Percentiles rank a stretch among this genome's conserved stretches.
Conservation (phyloP, 2,888 invertebrate genomes). For the Hetaerina titia region DNA sequence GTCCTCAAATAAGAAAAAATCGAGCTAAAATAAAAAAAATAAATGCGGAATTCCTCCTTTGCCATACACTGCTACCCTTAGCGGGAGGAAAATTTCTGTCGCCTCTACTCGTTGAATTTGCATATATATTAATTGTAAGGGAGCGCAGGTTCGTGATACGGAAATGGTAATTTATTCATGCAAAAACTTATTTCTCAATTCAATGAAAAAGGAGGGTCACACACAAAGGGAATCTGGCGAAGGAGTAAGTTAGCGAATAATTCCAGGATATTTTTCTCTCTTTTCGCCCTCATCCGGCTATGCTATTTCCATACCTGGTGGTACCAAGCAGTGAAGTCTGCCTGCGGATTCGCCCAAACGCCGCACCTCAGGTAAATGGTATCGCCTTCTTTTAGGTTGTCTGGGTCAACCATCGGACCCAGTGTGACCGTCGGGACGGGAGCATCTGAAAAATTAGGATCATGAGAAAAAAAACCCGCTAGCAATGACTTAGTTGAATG, state of each 20-base stretch:
- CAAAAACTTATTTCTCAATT: conserved; percentile 26
- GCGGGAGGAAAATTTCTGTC: background rate
- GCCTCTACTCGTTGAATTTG: background rate
- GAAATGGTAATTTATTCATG: conserved; percentile 52
- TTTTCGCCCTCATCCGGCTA: background rate
- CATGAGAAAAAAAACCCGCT: background rate
- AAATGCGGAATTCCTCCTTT: background rate
- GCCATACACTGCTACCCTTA: background rate
- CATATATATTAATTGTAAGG: conserved; percentile 44
- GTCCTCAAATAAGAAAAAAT: background rate
- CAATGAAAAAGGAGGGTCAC: background rate
- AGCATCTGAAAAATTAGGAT: conserved; percentile 82
- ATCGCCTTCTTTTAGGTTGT: conserved; percentile 84
- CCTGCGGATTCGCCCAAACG: conserved; percentile 87
- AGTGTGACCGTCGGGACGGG: conserved; percentile 86
- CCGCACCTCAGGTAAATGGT: conserved; percentile 89
- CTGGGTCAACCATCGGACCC: conserved; percentile 81
- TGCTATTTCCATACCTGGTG: conserved; percentile 85
- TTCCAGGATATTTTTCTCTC: background rate
- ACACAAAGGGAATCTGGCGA: background rate
- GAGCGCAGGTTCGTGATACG: background rate
- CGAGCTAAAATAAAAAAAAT: background rate
- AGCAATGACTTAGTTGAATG: too few species aligned
- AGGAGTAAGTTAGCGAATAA: background rate
- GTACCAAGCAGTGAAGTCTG: conserved; percentile 88